phyloP scores from a whole-genome alignment of 2,113 vertebrate genomes.

The Alouatta palliata region DNA sequence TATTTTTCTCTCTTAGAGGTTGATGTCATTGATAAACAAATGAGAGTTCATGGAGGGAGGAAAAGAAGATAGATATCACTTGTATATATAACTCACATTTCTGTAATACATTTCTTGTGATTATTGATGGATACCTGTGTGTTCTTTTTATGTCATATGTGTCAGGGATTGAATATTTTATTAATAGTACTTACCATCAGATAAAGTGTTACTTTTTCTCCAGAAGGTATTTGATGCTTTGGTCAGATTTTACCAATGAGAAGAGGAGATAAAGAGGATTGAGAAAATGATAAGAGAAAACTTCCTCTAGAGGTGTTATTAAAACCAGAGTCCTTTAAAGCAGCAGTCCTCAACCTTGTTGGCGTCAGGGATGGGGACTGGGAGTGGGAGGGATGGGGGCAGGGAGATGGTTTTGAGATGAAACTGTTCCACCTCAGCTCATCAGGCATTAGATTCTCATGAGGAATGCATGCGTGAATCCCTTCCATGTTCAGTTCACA shows the following conservation, averaged over 20 bases:
- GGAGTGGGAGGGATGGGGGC: no score
- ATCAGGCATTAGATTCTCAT: no score
- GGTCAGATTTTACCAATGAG: background rate
- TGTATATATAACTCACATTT: background rate
- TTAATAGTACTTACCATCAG: background rate
- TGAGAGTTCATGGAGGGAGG: background rate
- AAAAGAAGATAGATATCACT: background rate
- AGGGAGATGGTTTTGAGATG: no score
- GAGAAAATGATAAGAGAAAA: background rate
- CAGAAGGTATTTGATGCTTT: background rate
- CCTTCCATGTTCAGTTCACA: no score
- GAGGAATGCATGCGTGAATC: no score
- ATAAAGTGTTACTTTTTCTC: background rate
- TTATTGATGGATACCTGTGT: background rate
- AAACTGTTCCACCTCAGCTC: no score
- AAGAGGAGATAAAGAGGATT: background rate
- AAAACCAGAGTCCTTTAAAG: background rate
- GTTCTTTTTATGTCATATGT: background rate
- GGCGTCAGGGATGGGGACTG: no score
- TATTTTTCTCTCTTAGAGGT: slow-evolving; percentile 33
- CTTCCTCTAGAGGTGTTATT: background rate
- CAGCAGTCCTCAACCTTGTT: no score
- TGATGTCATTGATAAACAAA: background rate
- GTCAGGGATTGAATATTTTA: slow-evolving; percentile 2
- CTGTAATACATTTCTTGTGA: slow-evolving; percentile 20